Evolutionary conservation across 2,797 vertebrate species (phyloP).

Genomic region (Sebastes reedi): DNA sequence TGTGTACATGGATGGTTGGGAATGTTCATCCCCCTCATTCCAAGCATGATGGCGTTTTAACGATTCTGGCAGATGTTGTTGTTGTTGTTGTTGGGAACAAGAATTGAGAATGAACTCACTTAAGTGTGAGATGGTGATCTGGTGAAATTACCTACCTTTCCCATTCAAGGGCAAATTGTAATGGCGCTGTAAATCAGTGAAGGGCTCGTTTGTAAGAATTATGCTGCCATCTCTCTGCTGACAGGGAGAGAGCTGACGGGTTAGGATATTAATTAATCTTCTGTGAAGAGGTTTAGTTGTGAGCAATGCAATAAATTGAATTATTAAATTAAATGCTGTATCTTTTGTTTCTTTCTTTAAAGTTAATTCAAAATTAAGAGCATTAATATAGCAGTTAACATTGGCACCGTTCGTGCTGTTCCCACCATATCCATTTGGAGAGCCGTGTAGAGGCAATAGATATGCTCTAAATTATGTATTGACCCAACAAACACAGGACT

Average conservation of each 20-base stretch:
- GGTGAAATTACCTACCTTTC: constrained; percentile 54
- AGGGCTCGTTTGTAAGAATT: constrained; percentile 38
- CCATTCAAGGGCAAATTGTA: constrained; percentile 57
- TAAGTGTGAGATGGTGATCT: constrained; percentile 63
- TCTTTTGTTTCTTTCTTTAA: background rate
- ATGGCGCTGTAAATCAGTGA: constrained; percentile 48
- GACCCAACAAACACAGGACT: background rate
- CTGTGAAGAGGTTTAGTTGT: background rate
- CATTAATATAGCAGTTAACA: background rate
- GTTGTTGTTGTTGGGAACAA: constrained; percentile 47
- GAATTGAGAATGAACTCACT: constrained; percentile 53
- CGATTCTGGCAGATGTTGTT: constrained; percentile 71
- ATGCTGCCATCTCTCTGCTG: constrained; percentile 31
- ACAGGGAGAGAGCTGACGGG: constrained; percentile 31
- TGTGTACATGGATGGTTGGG: constrained; percentile 15
- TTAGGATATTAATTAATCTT: constrained; percentile 11
- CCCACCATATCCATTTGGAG: background rate
- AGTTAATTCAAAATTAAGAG: background rate
- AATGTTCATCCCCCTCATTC: constrained; percentile 32
- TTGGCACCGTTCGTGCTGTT: background rate
- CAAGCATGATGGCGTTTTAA: constrained; percentile 68
- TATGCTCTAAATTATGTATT: background rate
- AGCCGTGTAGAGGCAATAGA: background rate
- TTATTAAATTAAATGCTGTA: background rate
- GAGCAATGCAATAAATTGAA: background rate